Base-by-base conservation (phyloP, 2,113 vertebrate species). In the Eleginops maclovinus region DNA sequence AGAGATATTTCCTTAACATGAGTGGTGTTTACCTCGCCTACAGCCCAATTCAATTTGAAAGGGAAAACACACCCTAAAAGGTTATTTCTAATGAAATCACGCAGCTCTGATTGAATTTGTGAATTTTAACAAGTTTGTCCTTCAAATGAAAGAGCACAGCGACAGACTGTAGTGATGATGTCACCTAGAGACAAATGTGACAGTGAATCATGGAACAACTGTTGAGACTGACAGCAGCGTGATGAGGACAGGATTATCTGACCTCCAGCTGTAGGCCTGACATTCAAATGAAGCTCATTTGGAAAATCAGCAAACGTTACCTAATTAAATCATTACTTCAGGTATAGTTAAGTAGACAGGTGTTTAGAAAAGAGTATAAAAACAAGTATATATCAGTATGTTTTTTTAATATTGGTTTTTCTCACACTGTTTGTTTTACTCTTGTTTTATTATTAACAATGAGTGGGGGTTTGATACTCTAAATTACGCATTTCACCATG, bases 171-270 rank as follows among this genome's bases (percentile, higher is more conserved):
- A 17, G 56, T 2, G 51, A 63, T 64, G 62, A 72, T 62, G 55
- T 79, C 60, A 79, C 24, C 61, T 4, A 14, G 43, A 76, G 56
- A 72, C 46, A 24, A 71, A 81, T 44, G 60, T 1, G 11, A 56
- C 70, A 36, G 26, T 77, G 84, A 86, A 82, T 79, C 82, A 80
- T 83, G 47, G 28, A 67, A 67, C 61, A 79, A 68, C 44, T 80
- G 72, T 60, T 77, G 28, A 53, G 31, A 46, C 1, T 67, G 44
- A 77, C 24, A 62, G 49, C 55, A 62, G 79, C 58, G 51, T 75
- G 51, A 56, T 49, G 1, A 22, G 66, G 43, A 63, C 12, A n/a
- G 31, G 22, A 56, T 31, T 65, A 49, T 56, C n/a, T 71, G 49
- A 80, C 76, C 58, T 73, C 76, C 66, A 55, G 75, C 72, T 69